Percentiles rank a stretch among this genome's conserved stretches.
Conservation (phyloP, 35 echinoderm and acorn worm genomes). For the Ophioderma brevispina region DNA sequence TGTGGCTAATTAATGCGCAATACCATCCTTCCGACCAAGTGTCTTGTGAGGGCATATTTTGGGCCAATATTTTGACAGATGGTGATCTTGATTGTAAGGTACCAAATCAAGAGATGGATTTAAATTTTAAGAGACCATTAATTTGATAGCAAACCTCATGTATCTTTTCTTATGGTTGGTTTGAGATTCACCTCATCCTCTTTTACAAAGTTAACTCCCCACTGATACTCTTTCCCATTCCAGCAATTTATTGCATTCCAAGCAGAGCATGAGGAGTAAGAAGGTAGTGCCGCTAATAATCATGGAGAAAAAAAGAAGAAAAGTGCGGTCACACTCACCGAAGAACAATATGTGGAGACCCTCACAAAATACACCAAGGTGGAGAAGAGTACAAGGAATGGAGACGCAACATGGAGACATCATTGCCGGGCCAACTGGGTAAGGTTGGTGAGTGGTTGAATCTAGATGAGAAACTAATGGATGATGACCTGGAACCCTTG, state of each 20-base stretch:
- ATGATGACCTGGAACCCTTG: conserved; percentile 51
- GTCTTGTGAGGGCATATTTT: background rate
- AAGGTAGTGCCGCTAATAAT: conserved; percentile 60
- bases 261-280: conserved; percentile 59
- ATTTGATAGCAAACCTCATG: no score
- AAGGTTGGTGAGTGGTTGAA: conserved; percentile 76
- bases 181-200: background rate
- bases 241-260: conserved; percentile 87
- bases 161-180: no score
- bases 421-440: conserved; percentile 62
- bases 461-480: conserved; percentile 75
- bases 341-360: conserved; percentile 70
- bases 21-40: background rate
- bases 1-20: background rate
- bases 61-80: background rate
- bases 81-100: background rate
- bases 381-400: conserved; percentile 63
- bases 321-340: conserved; percentile 67
- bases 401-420: conserved; percentile 69
- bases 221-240: background rate
- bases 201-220: background rate
- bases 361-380: conserved; percentile 78
- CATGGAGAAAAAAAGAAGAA: conserved; percentile 76
- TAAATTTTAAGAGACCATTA: no score
- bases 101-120: background rate